Evolutionary conservation across 1,140 invertebrate species (phyloP), one percentile per base, ranked within the genome.

Genomic region (Temnothorax longispinosus): DNA sequence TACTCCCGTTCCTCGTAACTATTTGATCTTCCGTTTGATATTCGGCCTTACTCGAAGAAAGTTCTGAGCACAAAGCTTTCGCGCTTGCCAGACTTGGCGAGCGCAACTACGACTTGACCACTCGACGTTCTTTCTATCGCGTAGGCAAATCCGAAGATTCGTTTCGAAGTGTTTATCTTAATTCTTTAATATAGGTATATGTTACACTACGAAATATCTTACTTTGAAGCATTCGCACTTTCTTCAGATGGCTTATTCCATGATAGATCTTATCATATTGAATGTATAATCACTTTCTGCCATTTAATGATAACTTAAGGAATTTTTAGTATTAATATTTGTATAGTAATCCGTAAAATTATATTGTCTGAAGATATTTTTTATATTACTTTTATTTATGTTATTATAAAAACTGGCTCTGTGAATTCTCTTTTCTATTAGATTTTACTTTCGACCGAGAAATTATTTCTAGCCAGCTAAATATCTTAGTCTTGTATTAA

Each of bases 21-120:
- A 56, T 76, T 82, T 35, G 44, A 64, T 69, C 54, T 58, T 65
- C 81, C 47, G 64, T 72, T 78, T 76, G 52, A 58, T 82, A 72
- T 76, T 74, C 50, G 58, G 3, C 77, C 65, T 85, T 88, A 60
- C 62, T 35, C 64, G 56, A 35, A 21, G n/a, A 72, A 71, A 64
- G 74, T 77, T 58, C 13, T 71, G 44, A 60, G 62, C 21, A 60
- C 21, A 35, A 50, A 15, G 60, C 15, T 27, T 44, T 13, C 47
- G 2, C 71, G 52, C 15, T 74, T 56, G 56, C 27, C n/a, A 21
- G 38, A 35, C 27, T 58, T 85, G 58, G 18, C 65, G 10, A 21
- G 11, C n/a, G 7, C 64, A n/a, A 11, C n/a, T 75, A 35, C 5
- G 54, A 82, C 41, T 58, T 58, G 47, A 60, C 52, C 69, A 74